Evolutionary conservation across 2,888 invertebrate species (phyloP), one percentile per base, ranked within the genome.

Genomic region (Lycaena phlaeas): DNA sequence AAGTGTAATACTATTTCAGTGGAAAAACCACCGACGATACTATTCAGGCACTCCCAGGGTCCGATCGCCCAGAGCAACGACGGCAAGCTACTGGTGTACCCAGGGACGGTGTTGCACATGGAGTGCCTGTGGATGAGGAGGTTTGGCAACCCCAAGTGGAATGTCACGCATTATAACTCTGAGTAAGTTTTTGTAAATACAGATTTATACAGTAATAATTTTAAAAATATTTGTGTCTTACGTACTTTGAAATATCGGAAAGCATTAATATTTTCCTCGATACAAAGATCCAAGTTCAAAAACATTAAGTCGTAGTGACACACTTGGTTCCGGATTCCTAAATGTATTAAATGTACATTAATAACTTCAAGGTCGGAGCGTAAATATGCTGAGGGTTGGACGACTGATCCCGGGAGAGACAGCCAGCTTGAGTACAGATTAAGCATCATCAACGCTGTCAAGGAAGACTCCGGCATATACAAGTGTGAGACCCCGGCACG

Each of bases 51-150:
- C 63, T 90, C 92, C 44, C 85, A 90, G 27, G 95, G 94, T 0
- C 94, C 94, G 0, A 94, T 95, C 40, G 93, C 94, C 0, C 94
- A 95, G 71, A 93, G 92, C 31, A 94, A 93, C 52, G 93, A 94
- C 56, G 95, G 95, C 1, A 92, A 92, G 51, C 81, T 95, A 36
- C 89, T 95, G 43, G 93, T 95, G 0, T 94, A 93, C 69, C 94
- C 95, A 0, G 94, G 94, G 0, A 92, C 94, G 0, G 90, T 92
- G 10, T 78, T 95, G 22, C 94, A 95, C 61, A 93, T 95, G 92
- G 95, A 95, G 67, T 95, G 95, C 53, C 84, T 95, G 6, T 95
- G 94, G 94, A 92, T 94, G 79, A 79, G 94, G 45, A 86, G 93
- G 42, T 94, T 94, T 62, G 95, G 95, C 0, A 90, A 92, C 56